Evolutionary conservation across 2,797 vertebrate species (phyloP).

Genomic region (Pseudomugil gertrudae): DNA sequence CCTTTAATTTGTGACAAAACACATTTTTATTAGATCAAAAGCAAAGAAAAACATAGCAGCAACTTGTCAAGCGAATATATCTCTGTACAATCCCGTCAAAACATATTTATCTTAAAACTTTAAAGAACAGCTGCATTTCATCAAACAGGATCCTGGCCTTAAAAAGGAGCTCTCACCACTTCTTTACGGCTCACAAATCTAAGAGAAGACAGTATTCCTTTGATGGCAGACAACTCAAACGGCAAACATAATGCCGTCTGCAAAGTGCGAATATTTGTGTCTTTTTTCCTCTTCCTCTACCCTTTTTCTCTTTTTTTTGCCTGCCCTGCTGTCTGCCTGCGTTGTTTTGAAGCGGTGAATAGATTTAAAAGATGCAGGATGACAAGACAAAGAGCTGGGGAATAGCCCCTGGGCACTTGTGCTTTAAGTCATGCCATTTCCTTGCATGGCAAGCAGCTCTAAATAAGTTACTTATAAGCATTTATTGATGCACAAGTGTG

Average conservation of each 20-base stretch:
- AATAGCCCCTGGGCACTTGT: constrained; percentile 77
- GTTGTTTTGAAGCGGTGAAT: constrained; percentile 83
- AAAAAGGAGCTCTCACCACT: constrained; percentile 58
- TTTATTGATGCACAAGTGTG: constrained; percentile 87
- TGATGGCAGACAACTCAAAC: constrained; percentile 75
- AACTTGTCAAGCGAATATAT: constrained; percentile 72
- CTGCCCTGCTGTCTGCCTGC: constrained; percentile 80
- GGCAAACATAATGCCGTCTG: constrained; percentile 78
- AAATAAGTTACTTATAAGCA: constrained; percentile 89
- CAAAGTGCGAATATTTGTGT: constrained; percentile 84
- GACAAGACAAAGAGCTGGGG: constrained; percentile 85
- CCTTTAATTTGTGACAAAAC: constrained; percentile 48
- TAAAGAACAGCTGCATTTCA: constrained; percentile 72
- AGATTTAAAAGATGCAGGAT: constrained; percentile 86
- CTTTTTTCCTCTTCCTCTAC: constrained; percentile 55
- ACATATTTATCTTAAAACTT: constrained; percentile 81
- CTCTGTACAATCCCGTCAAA: constrained; percentile 64
- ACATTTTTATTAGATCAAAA: constrained; percentile 41
- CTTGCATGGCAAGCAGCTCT: constrained; percentile 84
- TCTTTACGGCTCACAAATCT: constrained; percentile 70
- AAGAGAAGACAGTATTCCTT: constrained; percentile 71
- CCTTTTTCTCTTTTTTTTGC: constrained; percentile 42
- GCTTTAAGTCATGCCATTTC: constrained; percentile 87
- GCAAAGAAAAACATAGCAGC: constrained; percentile 62
- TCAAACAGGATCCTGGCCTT: constrained; percentile 75